These are phyloP conservation scores for Chaetophractus vellerosus DNA, from an alignment of 2,797 vertebrate genomes.

Conservation along the genomic window DNA sequence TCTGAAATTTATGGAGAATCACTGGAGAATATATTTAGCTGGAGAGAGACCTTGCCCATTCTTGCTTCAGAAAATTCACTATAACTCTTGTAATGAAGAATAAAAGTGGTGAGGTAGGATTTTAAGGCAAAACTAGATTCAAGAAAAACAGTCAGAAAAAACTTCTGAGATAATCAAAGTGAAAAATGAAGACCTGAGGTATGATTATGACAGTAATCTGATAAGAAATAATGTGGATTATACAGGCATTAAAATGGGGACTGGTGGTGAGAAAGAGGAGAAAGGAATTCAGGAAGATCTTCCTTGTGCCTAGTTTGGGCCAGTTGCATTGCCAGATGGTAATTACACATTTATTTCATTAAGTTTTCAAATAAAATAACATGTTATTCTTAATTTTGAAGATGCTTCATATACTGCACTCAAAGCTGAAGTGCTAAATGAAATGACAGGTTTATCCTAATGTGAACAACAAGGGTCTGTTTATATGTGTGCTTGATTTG, in stretches of 20 bases:
- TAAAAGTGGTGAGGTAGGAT: not conserved
- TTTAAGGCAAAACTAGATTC: not conserved
- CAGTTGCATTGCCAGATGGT: not conserved
- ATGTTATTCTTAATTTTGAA: not conserved
- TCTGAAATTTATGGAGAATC: not conserved
- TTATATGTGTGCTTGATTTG: not conserved
- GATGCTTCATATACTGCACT: not conserved
- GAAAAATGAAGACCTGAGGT: not conserved
- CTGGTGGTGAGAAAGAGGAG: fast-evolving
- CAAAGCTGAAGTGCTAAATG: not conserved
- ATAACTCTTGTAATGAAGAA: not conserved
- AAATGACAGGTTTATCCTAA: not conserved
- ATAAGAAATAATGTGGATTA: not conserved
- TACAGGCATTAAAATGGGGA: not conserved
- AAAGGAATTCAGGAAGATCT: not conserved
- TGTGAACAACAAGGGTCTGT: not conserved
- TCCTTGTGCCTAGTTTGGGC: not conserved
- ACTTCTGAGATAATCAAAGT: not conserved
- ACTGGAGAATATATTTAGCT: not conserved
- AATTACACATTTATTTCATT: not conserved
- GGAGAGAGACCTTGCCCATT: not conserved
- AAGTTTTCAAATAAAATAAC: conserved; percentile 44
- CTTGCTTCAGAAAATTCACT: not conserved
- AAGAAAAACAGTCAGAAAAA: not conserved
- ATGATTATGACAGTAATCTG: not conserved